These are phyloP conservation scores for Garra rufa DNA, from an alignment of 2,113 vertebrate genomes.

Conservation along the genomic window DNA sequence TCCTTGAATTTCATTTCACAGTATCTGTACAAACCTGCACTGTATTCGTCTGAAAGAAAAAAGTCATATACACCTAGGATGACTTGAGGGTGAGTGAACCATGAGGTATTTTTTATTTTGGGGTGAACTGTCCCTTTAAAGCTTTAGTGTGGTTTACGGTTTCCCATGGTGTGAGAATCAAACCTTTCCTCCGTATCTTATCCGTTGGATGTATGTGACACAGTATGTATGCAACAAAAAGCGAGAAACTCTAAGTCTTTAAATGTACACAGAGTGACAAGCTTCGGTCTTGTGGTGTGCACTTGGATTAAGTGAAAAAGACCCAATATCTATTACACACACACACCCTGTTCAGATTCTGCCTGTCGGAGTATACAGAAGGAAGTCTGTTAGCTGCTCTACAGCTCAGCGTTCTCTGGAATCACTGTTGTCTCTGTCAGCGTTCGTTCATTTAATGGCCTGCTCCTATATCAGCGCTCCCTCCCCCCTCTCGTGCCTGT, in stretches of 20 bases:
- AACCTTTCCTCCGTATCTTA: background rate
- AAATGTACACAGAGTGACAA: background rate
- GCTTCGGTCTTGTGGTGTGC: background rate
- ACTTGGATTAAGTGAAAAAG: background rate
- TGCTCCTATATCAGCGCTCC: background rate
- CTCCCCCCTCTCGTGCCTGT: background rate
- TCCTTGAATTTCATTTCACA: too few relatives aligned
- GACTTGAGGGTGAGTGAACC: too few relatives aligned
- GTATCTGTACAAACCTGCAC: too few relatives aligned
- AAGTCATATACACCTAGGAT: too few relatives aligned
- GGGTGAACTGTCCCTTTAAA: too few relatives aligned
- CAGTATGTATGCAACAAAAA: too few relatives aligned
- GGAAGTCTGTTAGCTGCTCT: slow-evolving; percentile 14
- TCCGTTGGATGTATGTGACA: background rate
- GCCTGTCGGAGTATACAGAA: slow-evolving; percentile 12
- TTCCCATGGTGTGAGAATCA: background rate
- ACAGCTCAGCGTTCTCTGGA: slow-evolving; percentile 24
- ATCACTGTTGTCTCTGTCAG: slow-evolving; percentile 34
- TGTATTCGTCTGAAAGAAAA: too few relatives aligned
- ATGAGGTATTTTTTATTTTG: too few relatives aligned
- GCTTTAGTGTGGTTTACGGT: background rate
- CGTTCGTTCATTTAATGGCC: background rate
- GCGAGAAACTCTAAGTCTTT: background rate
- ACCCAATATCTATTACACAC: slow-evolving; percentile 26
- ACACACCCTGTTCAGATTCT: slow-evolving; percentile 17